A percentile compares a stretch with the other conserved stretches of the same genome.
Conservation (phyloP, 2,888 invertebrate genomes). For the Dysmachus trigonus region DNA sequence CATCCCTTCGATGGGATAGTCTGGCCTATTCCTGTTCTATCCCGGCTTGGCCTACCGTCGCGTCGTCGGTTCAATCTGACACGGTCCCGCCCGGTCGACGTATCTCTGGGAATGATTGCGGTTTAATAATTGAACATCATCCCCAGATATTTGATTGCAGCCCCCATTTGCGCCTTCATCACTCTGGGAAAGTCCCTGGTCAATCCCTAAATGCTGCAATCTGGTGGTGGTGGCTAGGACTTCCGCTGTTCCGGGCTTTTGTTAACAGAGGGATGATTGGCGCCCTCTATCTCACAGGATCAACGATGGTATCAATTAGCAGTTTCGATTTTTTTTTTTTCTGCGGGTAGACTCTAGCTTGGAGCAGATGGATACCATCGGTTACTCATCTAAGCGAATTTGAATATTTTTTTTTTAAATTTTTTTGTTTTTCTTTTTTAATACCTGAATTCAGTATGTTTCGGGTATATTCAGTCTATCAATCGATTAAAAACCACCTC, state of each 20-base stretch:
- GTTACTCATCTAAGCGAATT: not conserved
- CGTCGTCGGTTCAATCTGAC: not conserved
- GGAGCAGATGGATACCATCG: not conserved
- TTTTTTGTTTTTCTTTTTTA: not conserved
- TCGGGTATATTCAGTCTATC: not conserved
- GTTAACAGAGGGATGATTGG: slow-evolving; percentile 1
- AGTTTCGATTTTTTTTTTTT: not conserved
- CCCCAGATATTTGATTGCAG: slow-evolving; percentile 21
- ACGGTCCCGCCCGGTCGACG: not conserved
- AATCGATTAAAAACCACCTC: not conserved
- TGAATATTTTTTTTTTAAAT: not conserved
- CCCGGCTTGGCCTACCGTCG: not conserved
- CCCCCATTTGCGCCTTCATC: not conserved
- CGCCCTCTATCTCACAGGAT: not conserved
- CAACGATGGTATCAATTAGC: not conserved
- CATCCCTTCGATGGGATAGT: not conserved
- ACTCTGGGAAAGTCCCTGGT: not conserved
- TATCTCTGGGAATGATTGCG: not conserved
- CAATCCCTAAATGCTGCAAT: not conserved
- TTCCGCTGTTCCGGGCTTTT: not conserved
- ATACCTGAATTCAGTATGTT: not conserved
- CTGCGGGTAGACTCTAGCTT: not conserved
- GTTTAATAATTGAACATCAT: slow-evolving; percentile 28
- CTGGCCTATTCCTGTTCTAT: not conserved
- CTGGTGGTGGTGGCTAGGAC: not conserved